Conservation (phyloP, 2,797 vertebrate species). For the Vireo griseus region DNA sequence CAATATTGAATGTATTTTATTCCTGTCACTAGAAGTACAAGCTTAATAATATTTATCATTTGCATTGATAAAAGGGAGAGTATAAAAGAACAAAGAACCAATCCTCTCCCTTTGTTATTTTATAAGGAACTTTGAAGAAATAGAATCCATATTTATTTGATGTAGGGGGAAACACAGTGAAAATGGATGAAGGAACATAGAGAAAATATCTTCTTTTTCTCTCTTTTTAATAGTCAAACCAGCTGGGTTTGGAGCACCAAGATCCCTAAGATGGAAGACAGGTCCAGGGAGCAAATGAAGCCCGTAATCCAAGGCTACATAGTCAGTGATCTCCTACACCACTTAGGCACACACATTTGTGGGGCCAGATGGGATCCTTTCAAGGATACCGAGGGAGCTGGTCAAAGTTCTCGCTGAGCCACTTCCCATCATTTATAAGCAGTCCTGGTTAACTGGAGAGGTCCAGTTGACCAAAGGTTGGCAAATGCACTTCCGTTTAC, state of each 20-base stretch:
- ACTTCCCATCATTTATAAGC: neutral
- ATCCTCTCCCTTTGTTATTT: neutral
- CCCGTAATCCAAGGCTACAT: neutral
- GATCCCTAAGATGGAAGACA: neutral
- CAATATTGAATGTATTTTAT: neutral
- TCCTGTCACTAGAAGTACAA: neutral
- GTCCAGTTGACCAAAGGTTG: neutral
- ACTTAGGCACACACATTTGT: neutral
- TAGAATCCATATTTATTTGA: neutral
- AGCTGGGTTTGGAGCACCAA: neutral
- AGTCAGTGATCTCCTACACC: neutral
- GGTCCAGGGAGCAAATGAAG: neutral
- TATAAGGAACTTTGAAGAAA: neutral
- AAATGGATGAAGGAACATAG: neutral
- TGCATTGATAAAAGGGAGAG: neutral
- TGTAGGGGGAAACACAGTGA: neutral
- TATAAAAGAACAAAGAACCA: neutral
- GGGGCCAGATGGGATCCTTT: neutral
- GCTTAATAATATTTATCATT: neutral
- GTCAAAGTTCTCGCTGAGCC: neutral
- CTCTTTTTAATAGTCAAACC: neutral
- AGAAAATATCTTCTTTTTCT: neutral
- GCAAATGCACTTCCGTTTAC: too few relatives aligned
- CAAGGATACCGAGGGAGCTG: neutral
- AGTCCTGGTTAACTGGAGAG: neutral